Percentiles rank a stretch among this genome's conserved stretches.
phyloP scores from a whole-genome alignment of 1,140 invertebrate genomes.

The Thrips palmi region DNA sequence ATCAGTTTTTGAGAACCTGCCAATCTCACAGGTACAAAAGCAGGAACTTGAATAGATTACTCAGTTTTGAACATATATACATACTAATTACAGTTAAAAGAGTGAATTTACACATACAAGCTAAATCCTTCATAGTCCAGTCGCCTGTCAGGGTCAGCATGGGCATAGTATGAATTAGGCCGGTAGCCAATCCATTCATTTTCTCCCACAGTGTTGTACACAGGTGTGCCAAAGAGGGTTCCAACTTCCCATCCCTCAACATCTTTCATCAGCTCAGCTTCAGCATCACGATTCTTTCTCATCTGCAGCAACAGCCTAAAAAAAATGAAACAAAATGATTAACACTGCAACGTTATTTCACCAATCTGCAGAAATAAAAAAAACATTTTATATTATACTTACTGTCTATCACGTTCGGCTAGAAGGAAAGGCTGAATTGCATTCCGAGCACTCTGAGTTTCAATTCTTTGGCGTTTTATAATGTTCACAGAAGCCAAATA shows the following conservation, averaged over 20 bases:
- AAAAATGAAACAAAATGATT: constrained; percentile 11
- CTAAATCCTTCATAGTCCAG: too few species aligned
- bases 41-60: too few species aligned
- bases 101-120: too few species aligned
- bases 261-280: constrained; percentile 70
- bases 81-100: too few species aligned
- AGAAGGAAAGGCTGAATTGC: constrained; percentile 54
- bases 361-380: neutral
- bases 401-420: constrained; percentile 51
- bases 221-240: constrained; percentile 63
- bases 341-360: neutral
- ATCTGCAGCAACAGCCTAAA: constrained; percentile 53
- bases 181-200: too few species aligned
- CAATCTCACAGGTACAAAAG: too few species aligned
- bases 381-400: constrained; percentile 9
- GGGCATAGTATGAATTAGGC: too few species aligned
- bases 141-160: too few species aligned
- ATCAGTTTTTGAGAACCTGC: too few species aligned
- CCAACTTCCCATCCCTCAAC: constrained; percentile 78
- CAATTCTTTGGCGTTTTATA: constrained; percentile 37
- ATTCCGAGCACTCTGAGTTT: constrained; percentile 51
- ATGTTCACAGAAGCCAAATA: too few species aligned
- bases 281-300: constrained; percentile 60
- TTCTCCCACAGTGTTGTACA: constrained; percentile 58
- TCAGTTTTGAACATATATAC: too few species aligned